phyloP scores from a whole-genome alignment of 2,888 invertebrate species.

The Diogma glabrata region DNA sequence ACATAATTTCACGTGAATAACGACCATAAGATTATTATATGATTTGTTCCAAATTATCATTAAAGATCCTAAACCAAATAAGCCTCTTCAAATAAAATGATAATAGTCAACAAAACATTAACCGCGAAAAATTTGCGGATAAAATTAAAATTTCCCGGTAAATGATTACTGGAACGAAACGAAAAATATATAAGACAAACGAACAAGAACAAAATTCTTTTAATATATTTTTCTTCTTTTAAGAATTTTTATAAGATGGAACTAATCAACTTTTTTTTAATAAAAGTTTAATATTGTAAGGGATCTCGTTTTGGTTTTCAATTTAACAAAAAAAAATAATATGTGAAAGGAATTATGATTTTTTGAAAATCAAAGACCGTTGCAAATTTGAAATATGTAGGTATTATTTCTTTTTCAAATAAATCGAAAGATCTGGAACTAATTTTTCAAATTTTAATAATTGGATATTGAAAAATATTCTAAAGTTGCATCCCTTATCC shows the following conservation, averaged over 20 bases:
- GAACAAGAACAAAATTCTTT: no score
- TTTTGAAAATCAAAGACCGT: conserved; percentile 8
- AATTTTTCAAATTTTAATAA: no score
- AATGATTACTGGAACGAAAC: no score
- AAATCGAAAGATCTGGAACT: no score
- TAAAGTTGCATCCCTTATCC: no score
- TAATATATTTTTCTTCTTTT: background rate
- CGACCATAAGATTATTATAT: conserved; percentile 1
- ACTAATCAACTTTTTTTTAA: background rate
- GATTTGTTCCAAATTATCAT: conserved; percentile 5
- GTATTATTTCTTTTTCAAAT: no score
- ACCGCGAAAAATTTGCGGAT: conserved; percentile 10
- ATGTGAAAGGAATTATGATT: background rate
- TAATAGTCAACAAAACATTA: conserved; percentile 6
- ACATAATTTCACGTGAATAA: conserved; percentile 2
- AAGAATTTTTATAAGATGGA: background rate
- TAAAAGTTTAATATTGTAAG: background rate
- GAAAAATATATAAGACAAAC: no score
- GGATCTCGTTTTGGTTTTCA: background rate
- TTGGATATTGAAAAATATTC: no score
- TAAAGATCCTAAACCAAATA: no score
- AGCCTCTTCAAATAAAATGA: background rate
- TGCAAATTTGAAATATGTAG: no score
- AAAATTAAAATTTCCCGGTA: conserved; percentile 8
- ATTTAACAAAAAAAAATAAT: background rate